phyloP scores from a whole-genome alignment of 2,797 vertebrate species.

The Tiaroga cobitis region DNA sequence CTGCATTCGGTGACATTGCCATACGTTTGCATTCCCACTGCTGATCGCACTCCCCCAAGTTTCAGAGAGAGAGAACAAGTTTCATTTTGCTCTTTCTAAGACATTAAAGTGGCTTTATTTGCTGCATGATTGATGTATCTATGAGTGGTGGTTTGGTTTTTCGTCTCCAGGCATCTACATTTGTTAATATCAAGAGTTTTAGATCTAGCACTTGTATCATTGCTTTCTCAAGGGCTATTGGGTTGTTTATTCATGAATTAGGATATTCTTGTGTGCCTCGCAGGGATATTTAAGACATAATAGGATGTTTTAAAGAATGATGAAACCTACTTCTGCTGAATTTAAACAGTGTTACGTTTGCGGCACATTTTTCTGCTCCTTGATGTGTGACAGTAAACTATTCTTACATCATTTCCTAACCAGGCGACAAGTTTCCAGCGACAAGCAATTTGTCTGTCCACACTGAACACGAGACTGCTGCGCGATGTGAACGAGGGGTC shows the following conservation, averaged over 20 bases:
- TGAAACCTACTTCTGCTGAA: slow-evolving; percentile 32
- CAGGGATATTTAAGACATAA: slow-evolving; percentile 40
- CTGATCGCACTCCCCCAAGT: neutral
- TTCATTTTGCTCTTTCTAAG: slow-evolving; percentile 14
- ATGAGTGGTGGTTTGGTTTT: slow-evolving; percentile 30
- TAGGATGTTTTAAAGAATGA: slow-evolving; percentile 23
- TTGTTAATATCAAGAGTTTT: slow-evolving; percentile 33
- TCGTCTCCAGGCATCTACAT: slow-evolving; percentile 28
- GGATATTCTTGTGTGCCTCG: slow-evolving; percentile 43
- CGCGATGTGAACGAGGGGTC: neutral
- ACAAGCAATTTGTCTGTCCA: slow-evolving; percentile 10
- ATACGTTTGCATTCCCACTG: neutral
- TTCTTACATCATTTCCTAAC: neutral
- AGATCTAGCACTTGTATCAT: slow-evolving; percentile 22
- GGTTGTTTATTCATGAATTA: slow-evolving; percentile 43
- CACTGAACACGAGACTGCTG: neutral
- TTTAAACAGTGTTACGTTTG: slow-evolving; percentile 30
- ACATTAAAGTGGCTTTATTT: slow-evolving; percentile 36
- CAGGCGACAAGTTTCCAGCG: neutral
- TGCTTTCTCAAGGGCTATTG: slow-evolving; percentile 36
- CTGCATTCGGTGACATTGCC: slow-evolving; percentile 24
- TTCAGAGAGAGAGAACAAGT: neutral
- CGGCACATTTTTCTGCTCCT: slow-evolving; percentile 12
- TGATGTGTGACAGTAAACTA: slow-evolving; percentile 16
- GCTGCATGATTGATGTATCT: slow-evolving; percentile 45